These are phyloP conservation scores for Macrosiphum euphorbiae DNA, from an alignment of 2,888 invertebrate species.

Conservation along the genomic window DNA sequence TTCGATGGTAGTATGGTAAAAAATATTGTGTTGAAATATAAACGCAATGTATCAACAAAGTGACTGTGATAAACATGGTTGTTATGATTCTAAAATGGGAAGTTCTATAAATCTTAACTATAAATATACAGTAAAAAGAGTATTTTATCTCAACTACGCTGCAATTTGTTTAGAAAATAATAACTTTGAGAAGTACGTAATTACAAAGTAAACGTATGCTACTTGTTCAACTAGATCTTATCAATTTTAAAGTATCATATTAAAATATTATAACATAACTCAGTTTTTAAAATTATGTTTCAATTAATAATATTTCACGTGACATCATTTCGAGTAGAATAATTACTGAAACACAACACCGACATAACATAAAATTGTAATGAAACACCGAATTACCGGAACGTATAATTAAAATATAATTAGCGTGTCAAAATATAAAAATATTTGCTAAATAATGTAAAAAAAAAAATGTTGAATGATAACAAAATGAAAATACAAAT, in stretches of 20 bases:
- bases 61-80: neutral
- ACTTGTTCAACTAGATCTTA: neutral
- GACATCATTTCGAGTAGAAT: neutral
- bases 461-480: neutral
- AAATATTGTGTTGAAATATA: neutral
- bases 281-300: neutral
- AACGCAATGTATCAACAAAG: neutral
- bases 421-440: neutral
- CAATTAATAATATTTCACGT: conserved; percentile 6
- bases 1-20: neutral
- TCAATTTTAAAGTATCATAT: conserved; percentile 6
- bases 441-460: neutral
- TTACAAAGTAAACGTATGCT: neutral
- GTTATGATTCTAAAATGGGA: neutral
- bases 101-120: neutral
- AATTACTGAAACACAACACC: neutral
- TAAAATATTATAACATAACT: neutral
- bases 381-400: conserved; percentile 1
- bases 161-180: neutral
- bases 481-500: neutral
- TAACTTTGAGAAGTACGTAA: neutral
- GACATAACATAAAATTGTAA: neutral
- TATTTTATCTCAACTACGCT: neutral
- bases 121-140: neutral
- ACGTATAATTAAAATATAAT: neutral